phyloP scores from a whole-genome alignment of 2,797 vertebrate species.

The Echeneis naucrates region DNA sequence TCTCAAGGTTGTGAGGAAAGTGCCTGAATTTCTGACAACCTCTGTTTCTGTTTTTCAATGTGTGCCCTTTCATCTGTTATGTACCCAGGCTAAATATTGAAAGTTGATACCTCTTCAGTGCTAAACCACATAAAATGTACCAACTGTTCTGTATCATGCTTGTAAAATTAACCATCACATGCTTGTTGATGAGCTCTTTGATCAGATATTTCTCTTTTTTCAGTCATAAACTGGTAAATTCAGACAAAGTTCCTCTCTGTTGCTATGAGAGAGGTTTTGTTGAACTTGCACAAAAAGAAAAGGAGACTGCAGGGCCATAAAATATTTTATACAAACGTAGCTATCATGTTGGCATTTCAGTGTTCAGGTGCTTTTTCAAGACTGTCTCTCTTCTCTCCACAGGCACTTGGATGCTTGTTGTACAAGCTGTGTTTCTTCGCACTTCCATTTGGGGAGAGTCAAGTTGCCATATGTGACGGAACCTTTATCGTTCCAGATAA shows the following conservation, averaged over 20 bases:
- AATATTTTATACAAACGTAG: not conserved
- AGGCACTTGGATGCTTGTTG: conserved; percentile 99
- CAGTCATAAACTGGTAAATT: no score
- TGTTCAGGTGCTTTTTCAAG: conserved; percentile 4
- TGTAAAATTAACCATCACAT: no score
- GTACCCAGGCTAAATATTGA: not conserved
- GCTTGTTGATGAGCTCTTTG: no score
- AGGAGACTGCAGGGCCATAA: not conserved
- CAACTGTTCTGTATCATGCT: not conserved
- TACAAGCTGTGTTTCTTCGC: conserved; percentile 99
- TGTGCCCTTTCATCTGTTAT: not conserved
- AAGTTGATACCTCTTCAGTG: no score
- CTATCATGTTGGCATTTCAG: not conserved
- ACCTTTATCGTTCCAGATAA: conserved; percentile 95
- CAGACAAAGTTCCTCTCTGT: no score
- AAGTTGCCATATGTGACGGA: conserved; percentile 98
- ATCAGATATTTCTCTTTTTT: no score
- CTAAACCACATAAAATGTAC: not conserved
- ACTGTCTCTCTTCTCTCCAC: conserved; percentile 48
- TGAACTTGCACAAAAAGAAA: no score
- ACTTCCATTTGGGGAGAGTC: conserved; percentile 99
- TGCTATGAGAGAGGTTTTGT: no score
- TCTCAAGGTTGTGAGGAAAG: not conserved
- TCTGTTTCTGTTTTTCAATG: not conserved
- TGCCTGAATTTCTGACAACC: not conserved